Evolutionary conservation across 2,888 invertebrate species (phyloP), one percentile per base, ranked within the genome.

Genomic region (Hirtodrosophila confusa): DNA sequence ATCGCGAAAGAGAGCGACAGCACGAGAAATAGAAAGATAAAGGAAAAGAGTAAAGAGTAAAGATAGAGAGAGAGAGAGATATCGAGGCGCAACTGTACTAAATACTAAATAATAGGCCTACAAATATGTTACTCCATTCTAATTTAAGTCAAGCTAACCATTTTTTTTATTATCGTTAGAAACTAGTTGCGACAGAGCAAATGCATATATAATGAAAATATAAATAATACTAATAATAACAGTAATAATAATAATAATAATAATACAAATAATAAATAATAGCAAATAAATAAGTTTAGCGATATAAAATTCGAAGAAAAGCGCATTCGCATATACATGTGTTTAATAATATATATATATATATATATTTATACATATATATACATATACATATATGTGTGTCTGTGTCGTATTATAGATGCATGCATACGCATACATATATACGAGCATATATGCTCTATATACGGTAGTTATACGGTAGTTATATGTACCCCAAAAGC

Each of bases 101-200:
- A 75, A 74, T 61, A 74, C 61, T 74, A 60, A 70, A 54, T 41
- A 56, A 50, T 57, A 70, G 58, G 57, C 47, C 51, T 57, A 51
- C 29, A 11, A 37, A 48, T 62, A 72, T 69, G 70, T 73, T 75
- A 73, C 40, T 65, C 75, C 33, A 69, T 58, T 69, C 48, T 27
- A 51, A 66, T 57, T 45, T 69, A 73, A 60, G 66, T 67, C 67
- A 40, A 50, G 55, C 73, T 63, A 72, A 67, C 36, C 3, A 47
- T 12, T 47, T 67, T 65, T 78, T 80, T 78, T 79, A 69, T 75
- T 31, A 69, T 74, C 53, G 62, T 78, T 78, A 78, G 78, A 50
- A 53, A 56, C 43, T 80, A 83, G 73, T 61, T 75, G 63, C 62
- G 78, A 78, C 75, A 66, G 8, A 62, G 73, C 73, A 70, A 77